Conservation (phyloP, 2,888 invertebrate genomes). For the Vanessa cardui region DNA sequence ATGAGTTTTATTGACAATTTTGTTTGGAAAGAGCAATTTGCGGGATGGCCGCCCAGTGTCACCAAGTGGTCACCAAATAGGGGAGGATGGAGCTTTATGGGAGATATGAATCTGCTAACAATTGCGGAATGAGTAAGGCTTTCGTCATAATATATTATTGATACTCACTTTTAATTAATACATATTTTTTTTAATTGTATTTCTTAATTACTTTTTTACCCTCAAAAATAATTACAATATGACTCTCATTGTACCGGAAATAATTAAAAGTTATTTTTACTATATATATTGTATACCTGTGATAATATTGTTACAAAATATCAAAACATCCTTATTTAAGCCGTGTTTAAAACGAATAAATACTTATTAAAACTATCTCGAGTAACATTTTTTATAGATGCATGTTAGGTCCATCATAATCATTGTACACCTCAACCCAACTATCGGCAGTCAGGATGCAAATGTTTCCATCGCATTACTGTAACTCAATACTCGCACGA, state of each 20-base stretch:
- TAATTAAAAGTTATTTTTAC: too few species aligned
- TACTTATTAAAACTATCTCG: too few species aligned
- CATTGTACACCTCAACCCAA: conserved; percentile 38
- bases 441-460: conserved; percentile 57
- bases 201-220: neutral
- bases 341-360: too few species aligned
- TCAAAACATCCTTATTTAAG: too few species aligned
- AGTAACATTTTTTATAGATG: neutral
- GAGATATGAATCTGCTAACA: conserved; percentile 36
- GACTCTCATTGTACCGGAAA: too few species aligned
- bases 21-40: conserved; percentile 82
- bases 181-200: neutral
- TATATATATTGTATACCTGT: too few species aligned
- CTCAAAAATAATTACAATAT: too few species aligned
- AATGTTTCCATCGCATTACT: conserved; percentile 74
- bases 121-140: conserved; percentile 27
- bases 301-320: too few species aligned
- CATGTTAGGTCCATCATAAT: conserved; percentile 12
- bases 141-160: conserved; percentile 12
- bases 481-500: conserved; percentile 78
- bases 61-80: conserved; percentile 79
- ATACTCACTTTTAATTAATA: neutral
- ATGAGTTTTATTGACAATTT: conserved; percentile 83
- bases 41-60: conserved; percentile 76
- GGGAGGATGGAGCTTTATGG: conserved; percentile 49